Evolutionary conservation across 2,113 vertebrate species (phyloP).

Genomic region (Bos indicus): DNA sequence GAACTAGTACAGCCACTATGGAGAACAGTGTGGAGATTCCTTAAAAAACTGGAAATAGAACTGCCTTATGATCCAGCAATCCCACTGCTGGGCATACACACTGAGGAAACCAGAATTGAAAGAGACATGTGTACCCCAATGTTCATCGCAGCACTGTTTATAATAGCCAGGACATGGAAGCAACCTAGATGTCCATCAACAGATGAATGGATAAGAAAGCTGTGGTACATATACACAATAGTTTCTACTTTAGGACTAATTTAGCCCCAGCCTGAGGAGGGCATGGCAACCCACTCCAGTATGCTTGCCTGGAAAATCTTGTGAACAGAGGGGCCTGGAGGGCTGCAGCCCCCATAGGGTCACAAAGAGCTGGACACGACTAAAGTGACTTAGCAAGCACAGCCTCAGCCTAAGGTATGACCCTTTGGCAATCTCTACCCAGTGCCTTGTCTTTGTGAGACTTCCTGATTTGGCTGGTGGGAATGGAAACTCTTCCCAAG

Average conservation of each 20-base stretch:
- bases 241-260: background rate
- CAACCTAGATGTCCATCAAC: no score
- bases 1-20: no score
- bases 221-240: background rate
- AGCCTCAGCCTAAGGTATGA: background rate
- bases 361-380: accelerated
- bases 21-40: no score
- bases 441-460: background rate
- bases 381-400: background rate
- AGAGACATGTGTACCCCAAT: no score
- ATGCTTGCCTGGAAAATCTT: background rate
- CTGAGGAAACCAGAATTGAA: no score
- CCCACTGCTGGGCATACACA: no score
- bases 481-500: background rate
- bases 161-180: no score
- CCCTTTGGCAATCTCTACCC: background rate
- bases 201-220: no score
- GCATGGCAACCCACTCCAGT: background rate
- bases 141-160: no score
- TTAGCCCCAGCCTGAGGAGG: background rate
- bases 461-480: background rate
- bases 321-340: background rate
- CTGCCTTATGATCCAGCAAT: no score
- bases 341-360: background rate
- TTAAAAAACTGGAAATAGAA: no score